Evolutionary conservation across 2,797 vertebrate genomes (phyloP), one percentile per base, ranked within the genome.

Genomic region (Denticeps clupeoides): DNA sequence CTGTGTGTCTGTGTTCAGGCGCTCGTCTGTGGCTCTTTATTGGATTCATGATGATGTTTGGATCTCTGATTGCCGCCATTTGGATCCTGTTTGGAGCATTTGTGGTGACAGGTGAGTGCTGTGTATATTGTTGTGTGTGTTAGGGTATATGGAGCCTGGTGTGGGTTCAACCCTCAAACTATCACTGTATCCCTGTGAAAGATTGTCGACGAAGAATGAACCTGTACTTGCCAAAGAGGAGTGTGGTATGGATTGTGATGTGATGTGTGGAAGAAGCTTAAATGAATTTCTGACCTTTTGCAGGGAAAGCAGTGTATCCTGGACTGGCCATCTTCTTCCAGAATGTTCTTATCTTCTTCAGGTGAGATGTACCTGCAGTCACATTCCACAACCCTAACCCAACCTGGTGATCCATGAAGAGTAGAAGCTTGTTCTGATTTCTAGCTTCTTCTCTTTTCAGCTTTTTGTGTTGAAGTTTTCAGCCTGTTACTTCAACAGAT

Each of bases 281-380:
- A 38, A 21, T 10, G n/a, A n/a, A 19, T 31, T 21, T 5, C 16
- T n/a, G 24, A 13, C 43, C 44, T 54, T 7, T 65, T 55, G 71
- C 66, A 93, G 89, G 85, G 54, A 74, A 59, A 24, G 82, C 81
- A 12, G 89, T 94, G 57, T 87, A 86, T 27, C 90, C 90, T 1
- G 89, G 90, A 13, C 62, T 93, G 63, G 88, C 88, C 49, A 88
- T 94, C 49, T 93, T 94, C 81, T 94, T 94, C 67, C 90, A 94
- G 69, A 94, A 94, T 6, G 78, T 87, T 1, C 79, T 93, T 53
- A 94, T 94, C 82, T 94, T 93, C 74, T 91, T 92, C 71, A 91
- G 90, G 90, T 94, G 71, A 79, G 81, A 64, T 3, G n/a, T n/a
- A n/a, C n/a, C 18, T 27, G 2, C 11, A 5, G 23, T 24, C 23